Conservation (phyloP, 2,113 vertebrate species). For the Semnornis frantzii region DNA sequence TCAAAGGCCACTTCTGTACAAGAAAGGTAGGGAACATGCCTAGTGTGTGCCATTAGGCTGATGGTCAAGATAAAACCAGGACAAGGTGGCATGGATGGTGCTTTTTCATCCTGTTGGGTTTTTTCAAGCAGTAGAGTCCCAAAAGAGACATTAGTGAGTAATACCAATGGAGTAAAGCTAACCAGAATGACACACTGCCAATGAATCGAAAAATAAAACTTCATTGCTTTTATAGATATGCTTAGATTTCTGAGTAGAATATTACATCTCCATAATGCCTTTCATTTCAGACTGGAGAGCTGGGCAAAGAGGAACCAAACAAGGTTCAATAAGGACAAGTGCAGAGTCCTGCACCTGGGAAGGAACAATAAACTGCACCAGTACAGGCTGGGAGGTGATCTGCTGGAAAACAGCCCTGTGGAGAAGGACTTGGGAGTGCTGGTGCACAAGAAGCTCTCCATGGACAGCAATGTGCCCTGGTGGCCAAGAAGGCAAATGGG, state of each 20-base stretch:
- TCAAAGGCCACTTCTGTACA: not conserved
- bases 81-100: not conserved
- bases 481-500: no score
- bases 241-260: not conserved
- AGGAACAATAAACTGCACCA: no score
- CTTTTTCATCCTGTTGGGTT: not conserved
- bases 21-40: not conserved
- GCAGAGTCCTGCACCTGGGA: no score
- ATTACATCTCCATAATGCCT: not conserved
- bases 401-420: no score
- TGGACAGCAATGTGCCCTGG: no score
- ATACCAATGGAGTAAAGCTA: not conserved
- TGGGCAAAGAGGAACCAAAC: no score
- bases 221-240: not conserved
- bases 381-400: no score
- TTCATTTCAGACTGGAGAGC: not conserved
- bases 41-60: not conserved
- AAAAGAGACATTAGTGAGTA: not conserved
- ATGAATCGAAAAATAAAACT: conserved; percentile 10
- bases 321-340: no score
- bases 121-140: not conserved
- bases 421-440: no score
- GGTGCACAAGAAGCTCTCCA: no score
- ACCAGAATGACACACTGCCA: not conserved
- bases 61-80: not conserved